A percentile compares a stretch with the other conserved stretches of the same genome.
These are phyloP conservation scores for Oreonectes daqikongensis DNA, from an alignment of 2,797 vertebrate species.

Conservation along the genomic window DNA sequence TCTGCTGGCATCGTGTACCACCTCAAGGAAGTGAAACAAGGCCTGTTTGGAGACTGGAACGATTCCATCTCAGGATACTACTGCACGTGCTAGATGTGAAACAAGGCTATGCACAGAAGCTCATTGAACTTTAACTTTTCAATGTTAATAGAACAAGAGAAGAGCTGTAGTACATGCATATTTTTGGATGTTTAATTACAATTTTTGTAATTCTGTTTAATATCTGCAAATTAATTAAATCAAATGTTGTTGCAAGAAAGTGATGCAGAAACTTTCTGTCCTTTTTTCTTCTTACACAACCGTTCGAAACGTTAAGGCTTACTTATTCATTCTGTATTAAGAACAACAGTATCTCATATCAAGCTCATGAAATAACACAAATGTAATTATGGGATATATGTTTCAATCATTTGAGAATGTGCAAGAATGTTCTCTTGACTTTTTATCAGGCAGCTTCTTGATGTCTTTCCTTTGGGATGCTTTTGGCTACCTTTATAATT, in stretches of 20 bases:
- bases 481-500: no score
- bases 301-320: no score
- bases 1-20: conserved; percentile 54
- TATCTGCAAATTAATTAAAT: conserved; percentile 3
- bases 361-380: no score
- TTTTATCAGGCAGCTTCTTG: no score
- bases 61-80: conserved; percentile 71
- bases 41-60: conserved; percentile 72
- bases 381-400: no score
- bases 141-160: background rate
- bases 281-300: background rate
- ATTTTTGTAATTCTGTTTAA: conserved; percentile 6
- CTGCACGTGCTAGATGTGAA: conserved; percentile 68
- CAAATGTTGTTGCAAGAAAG: background rate
- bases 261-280: background rate
- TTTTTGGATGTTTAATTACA: conserved; percentile 13
- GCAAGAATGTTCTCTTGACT: no score
- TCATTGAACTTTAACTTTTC: conserved; percentile 20
- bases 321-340: no score
- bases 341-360: no score
- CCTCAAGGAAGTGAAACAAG: conserved; percentile 69
- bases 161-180: conserved; percentile 15
- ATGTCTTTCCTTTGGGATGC: no score
- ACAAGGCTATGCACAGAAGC: background rate
- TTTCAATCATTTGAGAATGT: no score